Base-by-base conservation (phyloP, 1,140 invertebrate genomes). In the Habropoda laboriosa region DNA sequence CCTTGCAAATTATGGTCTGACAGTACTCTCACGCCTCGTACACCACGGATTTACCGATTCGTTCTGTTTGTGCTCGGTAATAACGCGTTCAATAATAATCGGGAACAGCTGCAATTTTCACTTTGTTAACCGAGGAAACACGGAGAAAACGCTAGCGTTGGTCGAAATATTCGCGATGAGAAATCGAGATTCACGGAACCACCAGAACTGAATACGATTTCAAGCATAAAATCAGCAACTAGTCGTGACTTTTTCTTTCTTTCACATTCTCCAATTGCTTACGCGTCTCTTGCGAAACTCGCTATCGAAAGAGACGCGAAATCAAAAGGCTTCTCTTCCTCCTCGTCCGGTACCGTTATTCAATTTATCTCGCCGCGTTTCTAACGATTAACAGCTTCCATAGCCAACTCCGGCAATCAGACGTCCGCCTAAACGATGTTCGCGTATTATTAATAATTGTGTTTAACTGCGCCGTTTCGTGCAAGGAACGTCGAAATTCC, bases 291-390 rank as follows among this genome's bases (percentile, higher is more conserved):
- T 16, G 1, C 27, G 2, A 18, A 6, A 18, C 27, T 57, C 27
- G 27, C 16, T 57, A 32, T 32, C 42, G 30, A 58, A 35, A 35
- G 16, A 27, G 18, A 38, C 5, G 55, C 55, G 38, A 63, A 53
- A 45, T 53, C 42, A 66, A 58, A 79, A 24, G 16, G 32, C 27
- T 57, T 63, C n/a, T n/a, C n/a, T n/a, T n/a, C n/a, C n/a, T n/a
- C 35, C 51, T 49, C 49, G 49, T 66, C 77, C 30, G 57, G 13
- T 35, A 42, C 79, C 79, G 79, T 81, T 81, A 81, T 42, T n/a
- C 68, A 73, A 79, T 81, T 80, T 66, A 81, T 73, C 60, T 42
- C 35, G 5, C 30, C 8, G 24, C 16, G 7, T 7, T 3, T 38
- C 35, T n/a, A 32, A 58, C 45, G 27, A 72, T 74, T 80, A 51